Evolutionary conservation across 2,888 invertebrate genomes (phyloP).

Genomic region (Meiosimyza decipiens): DNA sequence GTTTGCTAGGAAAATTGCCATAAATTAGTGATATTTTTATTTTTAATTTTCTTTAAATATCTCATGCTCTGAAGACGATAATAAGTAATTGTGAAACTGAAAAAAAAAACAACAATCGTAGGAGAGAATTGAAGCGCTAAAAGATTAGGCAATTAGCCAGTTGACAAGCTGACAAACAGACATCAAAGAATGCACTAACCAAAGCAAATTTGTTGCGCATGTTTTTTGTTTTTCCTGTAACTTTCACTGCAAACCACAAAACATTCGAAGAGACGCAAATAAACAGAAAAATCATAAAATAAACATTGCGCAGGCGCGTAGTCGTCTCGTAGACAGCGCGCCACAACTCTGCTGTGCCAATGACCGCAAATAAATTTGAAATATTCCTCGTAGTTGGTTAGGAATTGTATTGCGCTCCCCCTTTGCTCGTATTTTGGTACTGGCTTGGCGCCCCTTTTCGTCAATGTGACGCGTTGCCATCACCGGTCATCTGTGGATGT

Average conservation of each 20-base stretch:
- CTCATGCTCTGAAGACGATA: no score
- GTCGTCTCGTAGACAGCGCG: background rate
- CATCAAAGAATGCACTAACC: conserved; percentile 22
- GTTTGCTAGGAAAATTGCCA: no score
- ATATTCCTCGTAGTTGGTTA: background rate
- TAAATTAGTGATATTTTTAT: no score
- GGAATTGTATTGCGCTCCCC: no score
- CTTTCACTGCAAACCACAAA: conserved; percentile 21
- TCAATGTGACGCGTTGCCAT: no score
- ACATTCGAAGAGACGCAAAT: background rate
- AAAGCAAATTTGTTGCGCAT: background rate
- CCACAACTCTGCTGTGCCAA: conserved; percentile 21
- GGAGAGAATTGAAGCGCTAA: background rate
- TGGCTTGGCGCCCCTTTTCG: no score
- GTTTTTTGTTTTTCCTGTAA: background rate
- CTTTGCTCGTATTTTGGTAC: no score
- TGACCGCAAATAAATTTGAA: conserved; percentile 37
- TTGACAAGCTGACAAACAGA: conserved; percentile 13
- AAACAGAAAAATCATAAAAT: background rate
- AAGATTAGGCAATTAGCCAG: conserved; percentile 23
- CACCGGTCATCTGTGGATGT: no score
- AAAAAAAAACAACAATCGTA: background rate
- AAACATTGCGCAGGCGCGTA: conserved; percentile 4
- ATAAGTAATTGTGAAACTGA: no score
- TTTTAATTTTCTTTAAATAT: no score